Evolutionary conservation across 2,797 vertebrate genomes (phyloP), one percentile per base, ranked within the genome.

Genomic region (Tokudaia tokunoshimensis): DNA sequence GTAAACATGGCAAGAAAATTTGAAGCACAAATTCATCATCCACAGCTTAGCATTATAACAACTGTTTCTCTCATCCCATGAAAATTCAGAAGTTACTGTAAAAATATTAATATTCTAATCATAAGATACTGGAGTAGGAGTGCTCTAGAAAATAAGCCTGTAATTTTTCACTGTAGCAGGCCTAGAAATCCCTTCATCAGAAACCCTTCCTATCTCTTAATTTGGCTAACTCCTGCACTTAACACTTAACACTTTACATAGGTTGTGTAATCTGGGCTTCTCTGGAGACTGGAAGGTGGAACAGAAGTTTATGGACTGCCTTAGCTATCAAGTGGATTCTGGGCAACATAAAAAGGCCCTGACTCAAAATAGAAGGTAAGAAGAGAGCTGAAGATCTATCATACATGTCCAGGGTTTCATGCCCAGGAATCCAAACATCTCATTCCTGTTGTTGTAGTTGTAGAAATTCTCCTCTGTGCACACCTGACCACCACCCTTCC

Each of bases 61-160:
- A 41, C 31, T 3, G 9, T 20, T 20, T 55, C n/a, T 61, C 2
- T 29, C 24, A 67, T 14, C 8, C 50, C 67, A 50, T 14, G n/a
- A 76, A 65, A 95, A 96, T 61, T 86, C 90, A 55, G 50, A 79
- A 79, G 52, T 94, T 94, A 89, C n/a, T 52, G 31, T n/a, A 70
- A 70, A 70, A 85, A 31, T n/a, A 55, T 79, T 19, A 19, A 75
- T 75, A 80, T 70, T 12, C 55, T 31, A 9, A 13, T 75, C 34
- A 50, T 44, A 61, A 65, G 19, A 52, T 19, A 63, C 24, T 34
- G 55, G 20, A 22, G 22, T 12, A 63, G 29, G 34, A 79, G 50
- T 29, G 11, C 31, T 41, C 8, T 50, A 24, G 50, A 61, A 72
- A 34, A 86, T 5, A 92, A 31, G 3, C 61, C 57, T 59, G 8